phyloP scores from a whole-genome alignment of 1,140 invertebrate species.

The Caligus rogercresseyi region DNA sequence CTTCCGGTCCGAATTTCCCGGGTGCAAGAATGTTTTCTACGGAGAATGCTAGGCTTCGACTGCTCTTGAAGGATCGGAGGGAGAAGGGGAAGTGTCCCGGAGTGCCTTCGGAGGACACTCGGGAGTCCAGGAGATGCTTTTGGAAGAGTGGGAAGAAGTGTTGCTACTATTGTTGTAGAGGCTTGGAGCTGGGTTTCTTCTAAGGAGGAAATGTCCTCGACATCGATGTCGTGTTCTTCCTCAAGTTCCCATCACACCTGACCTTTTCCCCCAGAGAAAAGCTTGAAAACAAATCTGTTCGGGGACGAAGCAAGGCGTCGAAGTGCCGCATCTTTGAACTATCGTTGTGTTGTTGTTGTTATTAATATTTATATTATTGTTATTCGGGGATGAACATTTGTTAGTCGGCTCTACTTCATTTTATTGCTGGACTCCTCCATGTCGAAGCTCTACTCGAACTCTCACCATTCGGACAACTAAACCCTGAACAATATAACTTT shows the following conservation, averaged over 20 bases:
- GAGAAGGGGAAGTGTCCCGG: neutral
- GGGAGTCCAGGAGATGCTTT: neutral
- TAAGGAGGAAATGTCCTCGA: neutral
- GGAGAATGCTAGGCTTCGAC: neutral
- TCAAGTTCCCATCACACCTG: neutral
- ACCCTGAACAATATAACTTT: neutral
- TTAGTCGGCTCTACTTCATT: too few relatives aligned
- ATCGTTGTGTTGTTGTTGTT: neutral
- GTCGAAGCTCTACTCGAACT: neutral
- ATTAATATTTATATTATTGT: neutral
- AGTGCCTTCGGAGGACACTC: too few relatives aligned
- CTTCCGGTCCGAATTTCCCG: neutral
- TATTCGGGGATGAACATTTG: too few relatives aligned
- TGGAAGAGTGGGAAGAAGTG: neutral
- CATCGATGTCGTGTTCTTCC: neutral
- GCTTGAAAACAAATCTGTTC: neutral
- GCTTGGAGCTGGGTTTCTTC: neutral
- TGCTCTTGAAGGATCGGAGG: neutral
- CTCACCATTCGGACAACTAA: neutral
- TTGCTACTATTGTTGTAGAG: neutral
- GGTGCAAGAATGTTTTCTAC: constrained; percentile 11
- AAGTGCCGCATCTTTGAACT: neutral
- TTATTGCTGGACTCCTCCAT: too few relatives aligned
- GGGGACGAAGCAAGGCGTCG: neutral
- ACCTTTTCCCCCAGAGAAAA: neutral